Evolutionary conservation across 2,888 invertebrate species (phyloP).

Genomic region (Acronicta alni): DNA sequence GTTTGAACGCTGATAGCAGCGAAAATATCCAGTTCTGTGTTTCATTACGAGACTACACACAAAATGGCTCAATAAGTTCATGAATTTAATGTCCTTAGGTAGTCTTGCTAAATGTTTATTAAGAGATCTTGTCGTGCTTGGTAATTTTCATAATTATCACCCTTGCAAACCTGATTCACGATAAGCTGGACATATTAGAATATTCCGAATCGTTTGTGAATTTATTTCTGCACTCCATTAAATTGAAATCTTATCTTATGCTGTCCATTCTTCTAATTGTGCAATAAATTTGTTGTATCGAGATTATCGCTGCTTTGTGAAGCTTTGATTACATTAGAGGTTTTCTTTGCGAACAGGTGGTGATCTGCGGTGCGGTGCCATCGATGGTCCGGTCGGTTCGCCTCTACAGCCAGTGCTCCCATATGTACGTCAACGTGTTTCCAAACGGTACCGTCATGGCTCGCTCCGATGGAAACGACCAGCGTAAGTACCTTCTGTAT

Average conservation of each 20-base stretch:
- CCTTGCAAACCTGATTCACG: constrained; percentile 54
- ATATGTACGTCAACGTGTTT: constrained; percentile 91
- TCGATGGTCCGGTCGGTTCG: constrained; percentile 92
- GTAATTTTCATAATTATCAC: constrained; percentile 61
- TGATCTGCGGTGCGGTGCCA: constrained; percentile 93
- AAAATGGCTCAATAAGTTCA: constrained; percentile 56
- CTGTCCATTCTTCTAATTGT: constrained; percentile 41
- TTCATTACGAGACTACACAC: constrained; percentile 45
- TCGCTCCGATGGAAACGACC: constrained; percentile 88
- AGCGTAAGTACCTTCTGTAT: constrained; percentile 87
- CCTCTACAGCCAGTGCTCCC: constrained; percentile 92
- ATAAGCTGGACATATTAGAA: constrained; percentile 52
- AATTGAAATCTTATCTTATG: constrained; percentile 43
- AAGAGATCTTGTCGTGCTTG: constrained; percentile 59
- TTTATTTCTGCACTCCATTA: constrained; percentile 42
- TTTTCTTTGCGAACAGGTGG: constrained; percentile 85
- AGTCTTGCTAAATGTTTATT: constrained; percentile 59
- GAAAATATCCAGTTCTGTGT: constrained; percentile 48
- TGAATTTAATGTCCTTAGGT: constrained; percentile 53
- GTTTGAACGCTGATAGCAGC: constrained; percentile 47
- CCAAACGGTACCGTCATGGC: constrained; percentile 91
- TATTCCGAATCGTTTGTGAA: constrained; percentile 41
- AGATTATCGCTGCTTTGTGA: constrained; percentile 18
- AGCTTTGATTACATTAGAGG: constrained; percentile 24
- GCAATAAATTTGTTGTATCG: constrained; percentile 31